Percentiles rank a stretch among this genome's conserved stretches.
phyloP scores from a whole-genome alignment of 1,140 invertebrate species.

The silkworm (Bombyx mori) region ASM3026992v2 NC_085125.1:13293001-13293500 shows the following conservation, averaged over 20 bases:
- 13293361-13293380: slow-evolving; percentile 77
- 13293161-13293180: too few species aligned
- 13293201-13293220: slow-evolving; percentile 78
- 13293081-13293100: too few species aligned
- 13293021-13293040: neutral
- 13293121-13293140: too few species aligned
- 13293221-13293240: slow-evolving; percentile 91
- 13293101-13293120: too few species aligned
- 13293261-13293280: slow-evolving; percentile 85
- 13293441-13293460: too few species aligned
- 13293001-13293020: neutral
- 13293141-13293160: too few species aligned
- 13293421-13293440: too few species aligned
- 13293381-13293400: slow-evolving; percentile 1
- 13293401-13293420: too few species aligned
- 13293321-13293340: slow-evolving; percentile 85
- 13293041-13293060: too few species aligned
- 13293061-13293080: too few species aligned
- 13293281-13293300: slow-evolving; percentile 71
- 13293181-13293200: slow-evolving; percentile 71
- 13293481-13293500: too few species aligned
- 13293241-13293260: slow-evolving; percentile 81
- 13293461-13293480: too few species aligned
- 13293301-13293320: slow-evolving; percentile 16
- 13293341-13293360: slow-evolving; percentile 92